phyloP scores from a whole-genome alignment of 2,797 vertebrate species.

The Amblyraja radiata region DNA sequence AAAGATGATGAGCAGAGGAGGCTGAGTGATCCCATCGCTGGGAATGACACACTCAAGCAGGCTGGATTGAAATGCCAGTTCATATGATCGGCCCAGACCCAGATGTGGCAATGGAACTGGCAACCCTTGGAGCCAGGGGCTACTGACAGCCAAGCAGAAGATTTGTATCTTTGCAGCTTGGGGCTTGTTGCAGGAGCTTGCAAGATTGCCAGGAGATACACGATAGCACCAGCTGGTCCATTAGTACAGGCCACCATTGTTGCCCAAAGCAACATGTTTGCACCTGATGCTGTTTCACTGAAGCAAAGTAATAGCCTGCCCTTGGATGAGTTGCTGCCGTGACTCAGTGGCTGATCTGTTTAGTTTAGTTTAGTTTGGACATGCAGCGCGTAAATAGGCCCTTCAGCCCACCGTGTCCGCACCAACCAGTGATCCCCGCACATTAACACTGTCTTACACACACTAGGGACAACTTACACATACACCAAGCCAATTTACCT shows the following conservation, averaged over 20 bases:
- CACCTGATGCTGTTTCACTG: background rate
- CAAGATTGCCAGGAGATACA: too few relatives aligned
- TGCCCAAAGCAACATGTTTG: background rate
- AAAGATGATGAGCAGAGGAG: background rate
- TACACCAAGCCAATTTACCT: too few relatives aligned
- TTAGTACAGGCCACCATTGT: background rate
- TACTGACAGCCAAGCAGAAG: background rate
- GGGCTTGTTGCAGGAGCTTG: background rate
- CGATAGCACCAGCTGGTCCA: background rate
- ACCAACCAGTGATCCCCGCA: too few relatives aligned
- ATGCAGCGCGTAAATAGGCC: too few relatives aligned
- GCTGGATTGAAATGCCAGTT: background rate
- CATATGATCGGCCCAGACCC: background rate
- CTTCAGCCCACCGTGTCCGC: too few relatives aligned
- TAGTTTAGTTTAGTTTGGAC: too few relatives aligned
- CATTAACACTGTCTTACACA: too few relatives aligned
- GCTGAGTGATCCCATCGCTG: background rate
- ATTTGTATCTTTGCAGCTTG: background rate
- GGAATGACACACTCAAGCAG: too few relatives aligned
- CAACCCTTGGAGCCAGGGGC: background rate
- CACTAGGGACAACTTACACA: too few relatives aligned
- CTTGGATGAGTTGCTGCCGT: background rate
- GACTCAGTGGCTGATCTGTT: too few relatives aligned
- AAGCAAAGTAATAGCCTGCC: background rate
- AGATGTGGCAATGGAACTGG: background rate